These are phyloP conservation scores for Eledone cirrhosa DNA, from an alignment of 2,888 invertebrate species.

Conservation along the genomic window DNA sequence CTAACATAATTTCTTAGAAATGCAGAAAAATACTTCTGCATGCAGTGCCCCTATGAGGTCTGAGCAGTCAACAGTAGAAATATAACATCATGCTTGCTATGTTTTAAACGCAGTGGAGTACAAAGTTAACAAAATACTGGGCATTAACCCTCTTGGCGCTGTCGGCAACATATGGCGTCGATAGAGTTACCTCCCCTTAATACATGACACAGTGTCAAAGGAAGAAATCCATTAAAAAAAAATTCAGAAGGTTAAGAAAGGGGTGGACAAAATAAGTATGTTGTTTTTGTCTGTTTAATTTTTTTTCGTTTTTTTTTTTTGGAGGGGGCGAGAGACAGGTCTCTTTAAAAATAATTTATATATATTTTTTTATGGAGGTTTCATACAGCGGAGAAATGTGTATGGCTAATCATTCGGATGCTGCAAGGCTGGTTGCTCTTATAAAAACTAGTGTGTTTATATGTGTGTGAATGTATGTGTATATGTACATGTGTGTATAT, in stretches of 20 bases:
- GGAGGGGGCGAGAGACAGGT: no score
- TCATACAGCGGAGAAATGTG: neutral
- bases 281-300: constrained; percentile 3
- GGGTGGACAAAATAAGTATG: neutral
- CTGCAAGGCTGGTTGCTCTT: constrained; percentile 6
- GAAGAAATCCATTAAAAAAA: neutral
- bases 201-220: neutral
- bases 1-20: neutral
- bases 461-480: neutral
- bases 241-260: neutral
- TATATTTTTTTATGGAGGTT: no score
- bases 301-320: neutral
- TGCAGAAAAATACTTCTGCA: constrained; percentile 22
- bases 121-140: neutral
- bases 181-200: neutral
- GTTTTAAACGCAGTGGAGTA: constrained; percentile 7
- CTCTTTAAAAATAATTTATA: no score
- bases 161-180: no score
- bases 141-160: no score
- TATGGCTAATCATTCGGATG: constrained; percentile 16
- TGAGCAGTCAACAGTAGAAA: neutral
- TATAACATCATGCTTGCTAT: constrained; percentile 13
- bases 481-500: neutral
- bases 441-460: neutral
- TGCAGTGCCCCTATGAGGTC: constrained; percentile 19